Evolutionary conservation across 2,113 vertebrate species (phyloP), one percentile per base, ranked within the genome.

Genomic region (Grantiella picta): DNA sequence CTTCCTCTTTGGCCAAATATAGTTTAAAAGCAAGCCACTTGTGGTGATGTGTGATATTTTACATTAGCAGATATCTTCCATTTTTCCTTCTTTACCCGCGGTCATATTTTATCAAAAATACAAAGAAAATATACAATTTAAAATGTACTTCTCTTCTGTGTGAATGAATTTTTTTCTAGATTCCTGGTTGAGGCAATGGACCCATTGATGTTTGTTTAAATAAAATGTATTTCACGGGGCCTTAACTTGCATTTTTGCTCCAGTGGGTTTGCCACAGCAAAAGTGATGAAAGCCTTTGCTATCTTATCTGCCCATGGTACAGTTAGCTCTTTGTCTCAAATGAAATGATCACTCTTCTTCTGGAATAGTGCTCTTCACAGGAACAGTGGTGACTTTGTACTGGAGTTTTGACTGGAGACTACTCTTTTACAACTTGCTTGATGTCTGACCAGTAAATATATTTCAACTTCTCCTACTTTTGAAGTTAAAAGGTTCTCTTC

Each of bases 211-310:
- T 44, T 84, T 85, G 11, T 77, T 92, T 73, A 56, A 69, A 47
- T 5, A 35, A 68, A 59, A 0, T 1, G 3, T 56, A 13, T 33
- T 84, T 38, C 0, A 2, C 7, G 69, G 25, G 23, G 3, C 10
- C 16, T 57, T n/a, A 49, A 57, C 49, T 49, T 33, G 3, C 11
- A 44, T 29, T 90, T 90, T 83, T 78, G 5, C 3, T 85, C 5
- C 11, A 47, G 2, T 11, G 18, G 2, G 12, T 60, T 81, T 24
- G 1, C 7, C 25, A 45, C 1, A 18, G 28, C 53, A 77, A 72
- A 92, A 84, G 40, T 49, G 2, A 68, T 27, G 11, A 77, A 71
- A 66, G 2, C 2, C 0, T 81, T 64, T 27, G 4, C 3, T 71
- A 3, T 47, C 18, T 49, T 49, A 29, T 33, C n/a, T 73, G 20